A percentile compares a stretch with the other conserved stretches of the same genome.
Conservation (phyloP, 2,888 invertebrate genomes). For the Limnephilus lunatus region DNA sequence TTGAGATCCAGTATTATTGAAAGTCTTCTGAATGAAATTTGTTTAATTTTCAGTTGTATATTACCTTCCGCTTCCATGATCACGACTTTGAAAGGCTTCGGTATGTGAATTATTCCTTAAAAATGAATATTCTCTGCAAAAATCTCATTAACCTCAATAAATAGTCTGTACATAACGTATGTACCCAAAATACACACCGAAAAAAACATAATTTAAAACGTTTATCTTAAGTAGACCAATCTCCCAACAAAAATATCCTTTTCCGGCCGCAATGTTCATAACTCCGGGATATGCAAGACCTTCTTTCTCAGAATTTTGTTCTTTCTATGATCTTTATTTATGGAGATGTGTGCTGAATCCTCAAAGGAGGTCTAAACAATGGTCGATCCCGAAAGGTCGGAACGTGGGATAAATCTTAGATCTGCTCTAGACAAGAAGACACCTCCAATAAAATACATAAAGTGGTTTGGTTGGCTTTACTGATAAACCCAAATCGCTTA, state of each 20-base stretch:
- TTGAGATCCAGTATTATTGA: not conserved
- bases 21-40: not conserved
- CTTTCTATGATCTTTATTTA: constrained; percentile 8
- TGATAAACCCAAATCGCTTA: constrained; percentile 43
- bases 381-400: constrained; percentile 39
- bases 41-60: not conserved
- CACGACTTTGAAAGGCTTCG: not conserved
- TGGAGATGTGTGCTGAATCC: not conserved
- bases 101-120: no score
- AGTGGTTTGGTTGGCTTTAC: constrained; percentile 56
- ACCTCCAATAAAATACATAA: constrained; percentile 53
- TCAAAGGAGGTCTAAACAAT: constrained; percentile 39
- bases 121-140: not conserved
- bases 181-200: not conserved
- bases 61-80: not conserved
- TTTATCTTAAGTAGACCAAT: not conserved
- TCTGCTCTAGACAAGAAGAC: constrained; percentile 43
- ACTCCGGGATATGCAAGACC: not conserved
- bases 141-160: not conserved
- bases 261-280: not conserved
- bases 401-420: constrained; percentile 54
- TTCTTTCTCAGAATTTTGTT: not conserved
- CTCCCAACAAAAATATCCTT: not conserved
- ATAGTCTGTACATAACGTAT: no score
- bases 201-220: not conserved